phyloP scores from a whole-genome alignment of 2,888 invertebrate genomes.

The Lumbricus terrestris region DNA sequence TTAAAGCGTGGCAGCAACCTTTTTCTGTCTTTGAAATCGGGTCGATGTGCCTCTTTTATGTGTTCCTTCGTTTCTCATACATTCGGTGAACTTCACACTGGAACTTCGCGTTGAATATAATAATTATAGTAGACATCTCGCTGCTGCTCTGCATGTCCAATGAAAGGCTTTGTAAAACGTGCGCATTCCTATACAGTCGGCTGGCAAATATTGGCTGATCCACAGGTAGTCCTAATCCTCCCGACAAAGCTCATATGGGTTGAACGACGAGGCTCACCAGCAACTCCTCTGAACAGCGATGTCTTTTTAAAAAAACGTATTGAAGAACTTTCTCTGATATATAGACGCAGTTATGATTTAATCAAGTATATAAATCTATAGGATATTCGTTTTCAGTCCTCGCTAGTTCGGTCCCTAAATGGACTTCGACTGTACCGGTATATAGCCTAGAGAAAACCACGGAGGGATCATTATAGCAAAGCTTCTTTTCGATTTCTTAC shows the following conservation, averaged over 20 bases:
- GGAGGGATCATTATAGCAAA: too few relatives aligned
- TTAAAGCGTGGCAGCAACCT: neutral
- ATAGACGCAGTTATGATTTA: neutral
- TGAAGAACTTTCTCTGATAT: neutral
- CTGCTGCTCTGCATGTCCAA: neutral
- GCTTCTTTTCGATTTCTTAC: too few relatives aligned
- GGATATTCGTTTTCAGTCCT: neutral
- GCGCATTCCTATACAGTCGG: neutral
- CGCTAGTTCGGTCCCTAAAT: neutral
- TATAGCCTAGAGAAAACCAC: too few relatives aligned
- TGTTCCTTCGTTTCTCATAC: neutral
- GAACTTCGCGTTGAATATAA: neutral
- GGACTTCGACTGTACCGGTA: neutral
- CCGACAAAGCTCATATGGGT: neutral
- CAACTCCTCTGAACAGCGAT: neutral
- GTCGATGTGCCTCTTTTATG: neutral
- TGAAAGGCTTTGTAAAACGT: neutral
- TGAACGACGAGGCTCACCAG: neutral
- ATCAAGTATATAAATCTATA: neutral
- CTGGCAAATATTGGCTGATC: neutral
- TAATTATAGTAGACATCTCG: too few relatives aligned
- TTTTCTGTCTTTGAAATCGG: neutral
- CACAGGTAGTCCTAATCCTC: neutral
- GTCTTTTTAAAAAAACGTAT: neutral
- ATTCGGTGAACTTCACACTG: neutral